Evolutionary conservation across 2,797 vertebrate species (phyloP).

Genomic region (Lemur catta): DNA sequence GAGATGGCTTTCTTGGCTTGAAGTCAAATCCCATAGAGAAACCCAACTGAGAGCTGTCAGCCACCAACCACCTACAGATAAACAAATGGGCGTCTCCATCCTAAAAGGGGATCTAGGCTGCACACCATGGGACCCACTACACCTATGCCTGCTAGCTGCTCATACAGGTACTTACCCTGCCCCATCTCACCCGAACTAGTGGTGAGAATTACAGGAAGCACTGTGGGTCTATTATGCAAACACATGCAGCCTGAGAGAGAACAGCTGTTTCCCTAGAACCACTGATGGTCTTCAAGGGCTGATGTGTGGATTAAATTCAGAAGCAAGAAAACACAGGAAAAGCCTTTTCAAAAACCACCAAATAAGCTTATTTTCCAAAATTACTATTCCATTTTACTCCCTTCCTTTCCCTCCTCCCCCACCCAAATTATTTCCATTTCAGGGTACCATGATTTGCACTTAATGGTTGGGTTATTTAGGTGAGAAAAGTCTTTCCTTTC

Average conservation of each 20-base stretch:
- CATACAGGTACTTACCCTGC: neutral
- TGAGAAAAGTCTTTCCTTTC: constrained; percentile 33
- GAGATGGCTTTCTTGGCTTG: neutral
- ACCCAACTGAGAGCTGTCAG: neutral
- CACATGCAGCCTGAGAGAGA: neutral
- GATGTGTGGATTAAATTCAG: neutral
- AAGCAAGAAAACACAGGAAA: constrained; percentile 39
- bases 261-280: neutral
- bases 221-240: neutral
- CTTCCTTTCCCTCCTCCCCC: neutral
- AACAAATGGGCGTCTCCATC: neutral
- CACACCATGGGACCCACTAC: fast-evolving
- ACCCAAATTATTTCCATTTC: constrained; percentile 55
- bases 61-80: neutral
- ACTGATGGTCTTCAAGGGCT: neutral
- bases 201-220: neutral
- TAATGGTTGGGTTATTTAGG: constrained; percentile 4
- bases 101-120: neutral
- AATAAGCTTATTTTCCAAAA: constrained; percentile 56
- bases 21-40: neutral
- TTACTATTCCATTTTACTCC: constrained; percentile 13
- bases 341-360: neutral
- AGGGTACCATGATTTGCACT: neutral
- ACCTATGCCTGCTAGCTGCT: neutral
- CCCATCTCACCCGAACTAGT: neutral